Evolutionary conservation across 2,797 vertebrate species (phyloP).

Genomic region (Tenualosa ilisha): DNA sequence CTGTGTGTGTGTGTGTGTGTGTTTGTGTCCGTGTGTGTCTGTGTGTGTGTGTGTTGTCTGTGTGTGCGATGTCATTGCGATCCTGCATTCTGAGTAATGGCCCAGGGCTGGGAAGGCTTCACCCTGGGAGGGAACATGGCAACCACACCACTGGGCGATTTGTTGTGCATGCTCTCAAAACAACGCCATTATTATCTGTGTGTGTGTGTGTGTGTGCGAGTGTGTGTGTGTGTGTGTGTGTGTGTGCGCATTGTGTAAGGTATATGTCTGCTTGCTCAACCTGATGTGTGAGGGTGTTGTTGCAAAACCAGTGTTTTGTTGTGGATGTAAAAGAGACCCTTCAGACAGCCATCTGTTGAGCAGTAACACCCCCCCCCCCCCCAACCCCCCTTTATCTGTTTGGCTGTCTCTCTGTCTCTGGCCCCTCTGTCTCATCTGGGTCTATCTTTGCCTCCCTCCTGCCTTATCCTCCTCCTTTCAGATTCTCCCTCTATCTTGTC

Average conservation of each 20-base stretch:
- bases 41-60: too few species aligned
- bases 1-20: too few species aligned
- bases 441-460: background rate
- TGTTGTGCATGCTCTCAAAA: constrained; percentile 1
- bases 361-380: background rate
- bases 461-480: background rate
- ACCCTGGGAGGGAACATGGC: constrained; percentile 12
- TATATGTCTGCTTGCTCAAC: background rate
- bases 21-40: too few species aligned
- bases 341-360: background rate
- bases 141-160: background rate
- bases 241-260: background rate
- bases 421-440: background rate
- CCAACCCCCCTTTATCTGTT: background rate
- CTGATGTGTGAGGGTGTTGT: background rate
- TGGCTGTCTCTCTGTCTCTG: background rate
- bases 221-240: background rate
- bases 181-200: background rate
- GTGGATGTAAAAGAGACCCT: background rate
- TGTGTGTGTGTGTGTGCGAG: background rate
- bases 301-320: background rate
- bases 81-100: background rate
- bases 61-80: background rate
- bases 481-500: background rate
- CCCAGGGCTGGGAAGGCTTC: background rate